Base-by-base conservation (phyloP, 1,140 invertebrate species). In the Pachypeltis micranthus region DNA sequence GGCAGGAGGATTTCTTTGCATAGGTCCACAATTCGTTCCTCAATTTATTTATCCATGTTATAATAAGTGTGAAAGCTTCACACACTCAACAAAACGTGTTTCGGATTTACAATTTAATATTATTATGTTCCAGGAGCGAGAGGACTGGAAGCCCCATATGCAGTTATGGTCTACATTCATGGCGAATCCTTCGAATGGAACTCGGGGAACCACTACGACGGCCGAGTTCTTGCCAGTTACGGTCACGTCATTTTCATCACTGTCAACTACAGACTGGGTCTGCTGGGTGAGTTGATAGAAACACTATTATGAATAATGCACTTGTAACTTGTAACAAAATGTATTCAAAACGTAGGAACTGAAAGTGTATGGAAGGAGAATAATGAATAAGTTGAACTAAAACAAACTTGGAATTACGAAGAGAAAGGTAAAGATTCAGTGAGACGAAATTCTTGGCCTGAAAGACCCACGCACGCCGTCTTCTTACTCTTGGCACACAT, bases 221-320 rank as follows among this genome's bases (percentile, higher is more conserved):
- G 88, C 62, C 86, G 87, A 66, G 87, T 91, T n/a, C 78, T 94
- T 26, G 87, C 90, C 26, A 88, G 88, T 67, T 86, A 86, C 70
- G 88, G 90, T 61, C 85, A 91, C 73, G 85, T 93, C 65, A 88
- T 94, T 70, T 91, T 95, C 70, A 83, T 95, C 69, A 93, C 87
- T 28, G 76, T 95, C 68, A 95, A 93, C 79, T 93, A 91, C 79
- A 82, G 91, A 64, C 80, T 95, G 63, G 91, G 90, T 62, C 81
- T 91, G 65, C 76, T 94, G 71, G 91, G 91, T 92, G 78, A 81
- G 79, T 72, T 19, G 4, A 51, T 7, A 7, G 7, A 7, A 4
- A 14, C 2, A 23, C n/a, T 12, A 59, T 59, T 12, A 4, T 57
- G 2, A 27, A 28, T 26, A 23, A 57, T 23, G 7, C 19, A 57